A percentile compares a stretch with the other conserved stretches of the same genome.
Evolutionary conservation across 1,140 invertebrate genomes (phyloP).

Genomic region (Dreissena polymorpha): DNA sequence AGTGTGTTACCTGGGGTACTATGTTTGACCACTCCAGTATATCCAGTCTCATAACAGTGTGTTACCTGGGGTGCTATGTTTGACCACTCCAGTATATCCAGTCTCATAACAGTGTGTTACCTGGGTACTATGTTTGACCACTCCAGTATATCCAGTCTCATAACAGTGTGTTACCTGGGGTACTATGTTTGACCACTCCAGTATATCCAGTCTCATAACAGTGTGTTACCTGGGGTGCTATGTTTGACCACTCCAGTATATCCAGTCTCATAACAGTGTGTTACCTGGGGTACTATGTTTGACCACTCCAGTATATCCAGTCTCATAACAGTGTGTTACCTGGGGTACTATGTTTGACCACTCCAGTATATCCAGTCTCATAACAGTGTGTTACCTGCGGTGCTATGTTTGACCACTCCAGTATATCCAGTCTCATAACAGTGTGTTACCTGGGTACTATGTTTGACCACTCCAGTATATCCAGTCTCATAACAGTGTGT

Average conservation of each 20-base stretch:
- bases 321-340: too few species aligned
- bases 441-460: too few species aligned
- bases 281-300: too few species aligned
- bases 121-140: conserved; percentile 79
- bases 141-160: conserved; percentile 80
- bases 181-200: conserved; percentile 78
- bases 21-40: conserved; percentile 78
- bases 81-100: conserved; percentile 78
- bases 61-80: too few species aligned
- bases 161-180: too few species aligned
- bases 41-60: conserved; percentile 81
- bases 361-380: conserved; percentile 80
- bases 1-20: too few species aligned
- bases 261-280: too few species aligned
- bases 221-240: too few species aligned
- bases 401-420: conserved; percentile 78
- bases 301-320: conserved; percentile 78
- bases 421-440: conserved; percentile 81
- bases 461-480: conserved; percentile 78
- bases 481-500: too few species aligned
- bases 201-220: conserved; percentile 81
- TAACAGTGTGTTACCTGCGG: too few species aligned
- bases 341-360: conserved; percentile 79
- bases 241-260: conserved; percentile 79
- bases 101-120: too few species aligned